Conservation (phyloP, 2,113 vertebrate genomes). For the Apodemus speciosus region DNA sequence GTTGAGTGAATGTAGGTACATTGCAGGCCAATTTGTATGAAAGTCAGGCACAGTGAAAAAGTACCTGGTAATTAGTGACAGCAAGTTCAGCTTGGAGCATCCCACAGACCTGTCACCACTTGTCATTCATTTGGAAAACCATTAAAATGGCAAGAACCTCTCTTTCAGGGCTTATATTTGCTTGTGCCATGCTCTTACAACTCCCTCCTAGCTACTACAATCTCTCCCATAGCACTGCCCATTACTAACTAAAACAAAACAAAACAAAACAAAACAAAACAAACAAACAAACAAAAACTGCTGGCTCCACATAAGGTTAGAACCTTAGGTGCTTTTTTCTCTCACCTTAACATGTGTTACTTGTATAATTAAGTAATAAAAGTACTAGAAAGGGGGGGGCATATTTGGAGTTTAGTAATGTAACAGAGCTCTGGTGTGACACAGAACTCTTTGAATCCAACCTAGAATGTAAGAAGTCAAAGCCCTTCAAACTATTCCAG, state of each 20-base stretch:
- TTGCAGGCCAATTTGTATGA: not conserved
- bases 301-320: conserved; percentile 34
- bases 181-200: not conserved
- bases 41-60: conserved; percentile 50
- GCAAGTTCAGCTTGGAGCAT: not conserved
- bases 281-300: not conserved
- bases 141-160: not conserved
- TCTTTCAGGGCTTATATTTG: not conserved
- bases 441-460: not conserved
- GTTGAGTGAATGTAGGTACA: not conserved
- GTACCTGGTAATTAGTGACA: conserved; percentile 35
- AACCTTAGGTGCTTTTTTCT: not conserved
- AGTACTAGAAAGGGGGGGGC: not conserved
- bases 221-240: not conserved
- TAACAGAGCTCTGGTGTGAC: not conserved
- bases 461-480: not conserved
- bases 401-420: conserved; percentile 25
- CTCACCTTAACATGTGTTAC: not conserved
- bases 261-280: not conserved
- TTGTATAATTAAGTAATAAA: conserved; percentile 31
- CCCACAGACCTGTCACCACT: not conserved
- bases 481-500: not conserved
- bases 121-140: conserved; percentile 38
- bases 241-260: not conserved
- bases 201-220: not conserved